Base-by-base conservation (phyloP, 2,797 vertebrate genomes). In the Lindbergichthys nudifrons region DNA sequence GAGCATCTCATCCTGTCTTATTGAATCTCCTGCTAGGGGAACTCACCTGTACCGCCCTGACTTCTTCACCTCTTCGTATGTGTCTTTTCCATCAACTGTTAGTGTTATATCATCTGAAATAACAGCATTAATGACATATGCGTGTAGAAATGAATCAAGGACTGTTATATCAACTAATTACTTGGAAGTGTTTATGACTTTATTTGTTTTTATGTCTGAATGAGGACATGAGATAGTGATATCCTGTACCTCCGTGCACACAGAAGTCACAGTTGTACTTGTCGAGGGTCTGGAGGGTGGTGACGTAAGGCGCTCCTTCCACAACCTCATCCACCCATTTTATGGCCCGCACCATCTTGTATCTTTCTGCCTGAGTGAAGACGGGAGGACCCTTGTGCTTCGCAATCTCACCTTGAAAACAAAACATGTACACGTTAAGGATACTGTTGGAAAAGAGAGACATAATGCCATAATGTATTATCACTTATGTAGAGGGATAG, bases 291-390 rank as follows among this genome's bases (percentile, higher is more conserved):
- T 96, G 96, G 77, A 99, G 93, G 0, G 97, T 98, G 88, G 98
- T 98, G 84, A 99, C 97, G 2, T 99, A 99, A 2, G 98, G 98
- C 3, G 98, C 98, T 4, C 96, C 97, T 3, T 97, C 94, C 61
- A 97, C 96, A 9, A 99, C 96, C 85, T 99, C 98, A 50, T 99
- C 98, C 87, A 99, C 98, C 98, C 98, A 99, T 83, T 99, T 99
- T 84, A 98, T 99, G 87, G 97, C 97, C 19, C 94, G 95, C 58
- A 99, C 98, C 96, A 99, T 98, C 92, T 97, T 97, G 91, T 99
- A 98, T 62, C 98, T 87, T 84, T 99, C 98, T 48, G 94, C 97
- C 91, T 99, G 96, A 0, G 98, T 99, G 90, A 99, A 99, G 76
- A 99, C 98, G 0, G 98, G 98, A 3, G 98, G 98, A 18, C 97